Conservation (phyloP, 2,888 invertebrate species). For the Unio delphinus region DNA sequence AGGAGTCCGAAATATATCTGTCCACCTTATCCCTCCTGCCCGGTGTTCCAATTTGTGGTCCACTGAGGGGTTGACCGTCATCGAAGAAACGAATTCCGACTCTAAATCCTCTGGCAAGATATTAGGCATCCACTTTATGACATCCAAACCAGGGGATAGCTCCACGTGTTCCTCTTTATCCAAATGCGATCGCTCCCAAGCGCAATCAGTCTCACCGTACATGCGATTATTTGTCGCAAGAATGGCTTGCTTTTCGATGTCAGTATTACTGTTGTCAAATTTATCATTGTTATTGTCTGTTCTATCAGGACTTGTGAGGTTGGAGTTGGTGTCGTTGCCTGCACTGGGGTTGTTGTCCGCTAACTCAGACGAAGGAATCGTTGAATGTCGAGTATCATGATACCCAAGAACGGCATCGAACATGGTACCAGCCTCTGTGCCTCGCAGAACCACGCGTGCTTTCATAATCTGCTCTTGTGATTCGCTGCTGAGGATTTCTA, state of each 20-base stretch:
- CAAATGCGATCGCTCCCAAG: no score
- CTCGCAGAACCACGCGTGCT: conserved; percentile 35
- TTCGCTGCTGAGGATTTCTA: conserved; percentile 28
- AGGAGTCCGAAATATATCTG: conserved; percentile 36
- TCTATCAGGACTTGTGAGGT: no score
- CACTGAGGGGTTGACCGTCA: conserved; percentile 29
- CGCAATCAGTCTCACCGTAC: not conserved
- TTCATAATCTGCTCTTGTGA: conserved; percentile 37
- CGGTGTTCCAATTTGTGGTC: conserved; percentile 1
- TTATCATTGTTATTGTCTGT: not conserved
- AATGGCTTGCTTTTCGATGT: not conserved
- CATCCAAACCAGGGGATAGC: not conserved
- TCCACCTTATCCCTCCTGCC: conserved; percentile 24
- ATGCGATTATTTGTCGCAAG: not conserved
- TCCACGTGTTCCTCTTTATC: no score
- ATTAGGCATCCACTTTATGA: not conserved
- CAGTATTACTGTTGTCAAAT: not conserved
- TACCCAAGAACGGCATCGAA: conserved; percentile 16
- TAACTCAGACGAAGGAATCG: no score
- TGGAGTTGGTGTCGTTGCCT: no score
- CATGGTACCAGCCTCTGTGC: conserved; percentile 22
- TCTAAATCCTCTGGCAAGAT: conserved; percentile 18
- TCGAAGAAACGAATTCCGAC: conserved; percentile 22
- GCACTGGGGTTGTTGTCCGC: no score
- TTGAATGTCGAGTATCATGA: no score